Conservation (phyloP, 2,888 invertebrate species). For the Lasioglossum lativentre region DNA sequence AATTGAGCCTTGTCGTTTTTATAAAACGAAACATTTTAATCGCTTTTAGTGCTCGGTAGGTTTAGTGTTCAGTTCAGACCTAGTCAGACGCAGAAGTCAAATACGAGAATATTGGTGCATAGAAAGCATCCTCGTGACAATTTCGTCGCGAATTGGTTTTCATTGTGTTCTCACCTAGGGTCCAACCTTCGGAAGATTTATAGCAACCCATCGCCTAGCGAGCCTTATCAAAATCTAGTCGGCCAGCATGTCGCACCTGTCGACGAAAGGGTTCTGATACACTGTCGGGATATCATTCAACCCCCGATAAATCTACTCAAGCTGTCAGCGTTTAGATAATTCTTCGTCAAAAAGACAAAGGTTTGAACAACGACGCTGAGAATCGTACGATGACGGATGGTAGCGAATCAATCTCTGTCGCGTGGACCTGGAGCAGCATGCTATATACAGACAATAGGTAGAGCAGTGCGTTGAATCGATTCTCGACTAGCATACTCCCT, state of each 20-base stretch:
- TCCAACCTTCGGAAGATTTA: no score
- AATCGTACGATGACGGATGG: conserved; percentile 3
- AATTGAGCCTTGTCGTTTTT: no score
- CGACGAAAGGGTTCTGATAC: neutral
- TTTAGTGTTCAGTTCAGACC: no score
- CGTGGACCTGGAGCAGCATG: neutral
- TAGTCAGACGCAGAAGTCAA: no score
- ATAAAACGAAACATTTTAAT: no score
- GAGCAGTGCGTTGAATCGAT: neutral
- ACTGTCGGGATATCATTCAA: neutral
- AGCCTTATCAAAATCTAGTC: neutral
- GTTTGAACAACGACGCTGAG: neutral
- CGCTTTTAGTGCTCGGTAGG: no score
- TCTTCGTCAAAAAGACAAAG: neutral
- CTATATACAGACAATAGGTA: neutral
- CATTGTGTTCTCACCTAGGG: no score
- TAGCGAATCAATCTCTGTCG: neutral
- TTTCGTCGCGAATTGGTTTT: no score
- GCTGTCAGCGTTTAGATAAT: neutral
- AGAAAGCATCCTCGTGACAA: no score
- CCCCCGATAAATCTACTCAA: neutral
- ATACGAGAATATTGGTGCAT: no score
- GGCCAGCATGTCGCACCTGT: neutral
- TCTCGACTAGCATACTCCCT: neutral
- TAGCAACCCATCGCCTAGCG: no score